Evolutionary conservation across 2,113 vertebrate species (phyloP), one percentile per base, ranked within the genome.

Genomic region (Mastomys natalensis): DNA sequence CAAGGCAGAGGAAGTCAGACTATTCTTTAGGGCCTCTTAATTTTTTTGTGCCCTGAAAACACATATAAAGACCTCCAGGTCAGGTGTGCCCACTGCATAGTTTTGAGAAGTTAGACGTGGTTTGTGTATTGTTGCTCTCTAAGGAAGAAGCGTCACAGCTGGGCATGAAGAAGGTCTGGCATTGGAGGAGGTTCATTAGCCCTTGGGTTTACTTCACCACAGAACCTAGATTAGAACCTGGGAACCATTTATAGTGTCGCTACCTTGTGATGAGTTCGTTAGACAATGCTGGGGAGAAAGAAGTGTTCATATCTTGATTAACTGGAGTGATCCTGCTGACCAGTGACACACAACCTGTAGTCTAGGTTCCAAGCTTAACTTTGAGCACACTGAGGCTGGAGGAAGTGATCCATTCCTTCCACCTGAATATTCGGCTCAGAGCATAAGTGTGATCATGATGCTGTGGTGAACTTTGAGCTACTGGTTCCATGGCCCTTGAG

Each of bases 261-360:
- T 40, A 3, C n/a, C 0, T 43, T 45, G 22, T 3, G 31, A 21
- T 80, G 73, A 8, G 17, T 68, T 86, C 7, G 34, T 55, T 22
- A 76, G 86, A 43, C 34, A 7, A 22, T 85, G 37, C 62, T 70
- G 21, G 11, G 24, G 43, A 62, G 24, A 68, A n/a, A 53, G 24
- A 37, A 60, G n/a, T n/a, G 6, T 15, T 43, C 73, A 2, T 0
- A n/a, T n/a, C 22, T 55, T 64, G 40, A 37, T 1, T 7, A 82
- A 62, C 34, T 51, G 24, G 22, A 22, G 21, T 29, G 72, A 66
- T 55, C 34, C 22, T 74, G 40, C 29, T 80, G 48, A 10, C 4
- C 12, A 12, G 22, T 31, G 45, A 1, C n/a, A 8, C 1, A 11
- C 3, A 0, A 24, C 21, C 16, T 0, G 11, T n/a, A 16, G 37